Conservation (phyloP, 2,888 invertebrate species). For the Venustoraphidia nigricollis region DNA sequence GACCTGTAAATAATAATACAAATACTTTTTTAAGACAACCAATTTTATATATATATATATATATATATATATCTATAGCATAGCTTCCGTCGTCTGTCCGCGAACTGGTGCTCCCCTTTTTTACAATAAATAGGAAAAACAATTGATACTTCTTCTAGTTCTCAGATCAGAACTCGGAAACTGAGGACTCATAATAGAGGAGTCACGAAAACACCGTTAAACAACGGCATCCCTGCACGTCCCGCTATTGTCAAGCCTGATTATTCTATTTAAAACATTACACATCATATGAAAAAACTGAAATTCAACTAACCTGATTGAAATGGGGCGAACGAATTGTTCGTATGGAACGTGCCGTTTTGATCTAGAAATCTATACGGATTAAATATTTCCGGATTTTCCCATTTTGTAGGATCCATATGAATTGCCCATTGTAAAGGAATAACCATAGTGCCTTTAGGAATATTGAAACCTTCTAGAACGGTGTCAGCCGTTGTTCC, state of each 20-base stretch:
- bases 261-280: no score
- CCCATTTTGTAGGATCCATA: constrained; percentile 51
- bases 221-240: no score
- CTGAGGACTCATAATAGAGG: no score
- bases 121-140: no score
- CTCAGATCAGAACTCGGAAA: no score
- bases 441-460: constrained; percentile 58
- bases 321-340: constrained; percentile 64
- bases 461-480: constrained; percentile 39
- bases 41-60: no score
- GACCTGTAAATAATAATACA: constrained; percentile 36
- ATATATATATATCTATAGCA: no score
- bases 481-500: constrained; percentile 40
- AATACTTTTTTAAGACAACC: no score
- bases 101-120: no score
- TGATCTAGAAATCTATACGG: constrained; percentile 53
- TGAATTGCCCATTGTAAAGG: constrained; percentile 71
- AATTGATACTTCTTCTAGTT: no score
- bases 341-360: constrained; percentile 43
- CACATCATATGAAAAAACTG: neutral
- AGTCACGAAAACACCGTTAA: neutral
- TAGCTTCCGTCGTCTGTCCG: no score
- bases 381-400: constrained; percentile 47
- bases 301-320: constrained; percentile 47
- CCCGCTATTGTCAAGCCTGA: no score